Evolutionary conservation across 2,113 vertebrate species (phyloP), one percentile per base, ranked within the genome.

Genomic region (Sinosuthora webbiana): DNA sequence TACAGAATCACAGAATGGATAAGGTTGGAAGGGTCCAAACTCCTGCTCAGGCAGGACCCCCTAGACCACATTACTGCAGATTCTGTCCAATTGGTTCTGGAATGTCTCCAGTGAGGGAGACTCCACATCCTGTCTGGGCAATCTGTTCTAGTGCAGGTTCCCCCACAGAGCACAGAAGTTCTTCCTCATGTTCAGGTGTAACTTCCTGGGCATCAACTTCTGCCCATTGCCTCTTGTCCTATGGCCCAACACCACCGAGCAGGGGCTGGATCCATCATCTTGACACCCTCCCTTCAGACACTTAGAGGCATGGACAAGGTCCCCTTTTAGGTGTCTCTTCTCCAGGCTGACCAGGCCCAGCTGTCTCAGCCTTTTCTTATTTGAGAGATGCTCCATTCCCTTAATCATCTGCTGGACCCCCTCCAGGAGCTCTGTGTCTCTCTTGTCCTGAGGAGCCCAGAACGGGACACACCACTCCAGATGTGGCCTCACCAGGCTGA

Each of bases 221-320:
- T 87, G 33, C 45, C 60, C 9, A 2, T 21, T 44, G 31, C 37
- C 31, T 31, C 37, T 25, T 59, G 44, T 76, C 52, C 24, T 35
- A 0, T 11, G 67, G 37, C 62, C 37, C 0, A 0, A 8, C 52
- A 50, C 3, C 52, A 25, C 35, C 0, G 2, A 50, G 15, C 6
- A 25, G 52, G 20, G 60, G 2, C 52, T 25, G 50, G 15, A 50
- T 49, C 60, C 0, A 0, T 30, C 0, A 28, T 16, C 15, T 8
- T 19, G 19, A 24, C 35, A 16, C 35, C 21, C 35, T 67, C 70
- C 52, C 49, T 56, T 74, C 69, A 73, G 14, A 20, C 7, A 7
- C 35, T 17, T 28, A 9, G 0, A 42, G 62, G 27, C 31, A 50
- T 22, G 35, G 37, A 50, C 8, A 37, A 33, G 28, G 7, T 41